Percentiles rank a stretch among this genome's conserved stretches.
Evolutionary conservation across 2,888 invertebrate genomes (phyloP).

Genomic region (Spodoptera picta): DNA sequence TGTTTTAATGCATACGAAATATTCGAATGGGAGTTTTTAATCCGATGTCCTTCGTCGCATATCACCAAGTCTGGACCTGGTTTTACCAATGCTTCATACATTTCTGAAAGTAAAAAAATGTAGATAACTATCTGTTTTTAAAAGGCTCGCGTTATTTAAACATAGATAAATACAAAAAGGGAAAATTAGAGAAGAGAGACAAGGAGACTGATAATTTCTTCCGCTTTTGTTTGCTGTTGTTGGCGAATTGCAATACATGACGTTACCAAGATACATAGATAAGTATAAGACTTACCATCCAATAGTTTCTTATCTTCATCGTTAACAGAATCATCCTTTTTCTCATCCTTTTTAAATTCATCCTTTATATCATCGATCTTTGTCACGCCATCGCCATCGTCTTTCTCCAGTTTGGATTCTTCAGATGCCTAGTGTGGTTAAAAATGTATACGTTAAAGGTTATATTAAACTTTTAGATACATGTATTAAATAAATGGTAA

Average conservation of each 20-base stretch:
- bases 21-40: slow-evolving; percentile 99
- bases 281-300: slow-evolving; percentile 87
- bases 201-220: no score
- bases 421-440: slow-evolving; percentile 70
- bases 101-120: slow-evolving; percentile 86
- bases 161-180: background rate
- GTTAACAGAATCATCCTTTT: slow-evolving; percentile 81
- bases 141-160: no score
- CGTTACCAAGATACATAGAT: no score
- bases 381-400: slow-evolving; percentile 76
- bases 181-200: no score
- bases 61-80: slow-evolving; percentile 98
- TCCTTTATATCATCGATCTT: slow-evolving; percentile 88
- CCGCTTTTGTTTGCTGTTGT: no score
- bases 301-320: slow-evolving; percentile 92
- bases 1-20: slow-evolving; percentile 98
- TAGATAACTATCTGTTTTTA: no score
- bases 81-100: slow-evolving; percentile 94
- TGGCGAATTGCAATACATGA: no score
- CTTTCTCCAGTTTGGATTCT: slow-evolving; percentile 73
- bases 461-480: no score
- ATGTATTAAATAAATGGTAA: background rate
- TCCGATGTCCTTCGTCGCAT: slow-evolving; percentile 99
- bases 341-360: slow-evolving; percentile 84
- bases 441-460: background rate